Percentiles rank a stretch among this genome's conserved stretches.
Evolutionary conservation across 2,888 invertebrate species (phyloP).

Genomic region (Aromia moschata): DNA sequence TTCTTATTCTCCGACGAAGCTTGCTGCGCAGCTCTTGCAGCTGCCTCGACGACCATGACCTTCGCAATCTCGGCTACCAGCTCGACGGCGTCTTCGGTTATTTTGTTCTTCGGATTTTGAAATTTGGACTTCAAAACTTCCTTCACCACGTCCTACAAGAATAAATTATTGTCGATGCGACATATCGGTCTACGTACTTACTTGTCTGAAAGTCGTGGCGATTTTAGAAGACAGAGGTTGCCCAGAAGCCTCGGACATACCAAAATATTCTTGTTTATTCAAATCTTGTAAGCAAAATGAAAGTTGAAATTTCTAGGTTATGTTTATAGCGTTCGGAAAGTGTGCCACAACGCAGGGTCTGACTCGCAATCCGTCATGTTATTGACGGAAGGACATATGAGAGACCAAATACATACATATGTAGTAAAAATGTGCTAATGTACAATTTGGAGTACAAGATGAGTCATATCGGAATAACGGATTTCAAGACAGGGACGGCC

Average conservation of each 20-base stretch:
- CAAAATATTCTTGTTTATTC: too few species aligned
- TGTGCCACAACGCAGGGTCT: too few species aligned
- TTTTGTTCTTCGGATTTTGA: constrained; percentile 58
- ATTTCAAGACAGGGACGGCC: too few species aligned
- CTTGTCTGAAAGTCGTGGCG: constrained; percentile 8
- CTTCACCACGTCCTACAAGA: constrained; percentile 65
- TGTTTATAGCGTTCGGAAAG: too few species aligned
- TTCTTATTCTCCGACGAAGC: constrained; percentile 64
- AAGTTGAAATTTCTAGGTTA: too few species aligned
- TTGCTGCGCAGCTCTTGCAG: constrained; percentile 65
- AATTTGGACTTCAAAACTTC: constrained; percentile 63
- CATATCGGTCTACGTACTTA: constrained; percentile 16
- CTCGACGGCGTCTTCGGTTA: constrained; percentile 67
- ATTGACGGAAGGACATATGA: too few species aligned
- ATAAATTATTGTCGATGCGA: constrained; percentile 24
- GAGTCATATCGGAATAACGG: too few species aligned
- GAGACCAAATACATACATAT: too few species aligned
- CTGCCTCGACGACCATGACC: constrained; percentile 67
- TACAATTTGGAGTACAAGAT: too few species aligned
- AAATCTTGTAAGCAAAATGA: too few species aligned
- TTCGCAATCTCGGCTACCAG: constrained; percentile 67
- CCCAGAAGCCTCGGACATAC: constrained; percentile 4
- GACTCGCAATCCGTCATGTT: too few species aligned
- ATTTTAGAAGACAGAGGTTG: constrained; percentile 1
- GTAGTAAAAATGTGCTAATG: too few species aligned